Percentiles rank a stretch among this genome's conserved stretches.
phyloP scores from a whole-genome alignment of 2,888 invertebrate species.

The Sarcophaga subvicina region DNA sequence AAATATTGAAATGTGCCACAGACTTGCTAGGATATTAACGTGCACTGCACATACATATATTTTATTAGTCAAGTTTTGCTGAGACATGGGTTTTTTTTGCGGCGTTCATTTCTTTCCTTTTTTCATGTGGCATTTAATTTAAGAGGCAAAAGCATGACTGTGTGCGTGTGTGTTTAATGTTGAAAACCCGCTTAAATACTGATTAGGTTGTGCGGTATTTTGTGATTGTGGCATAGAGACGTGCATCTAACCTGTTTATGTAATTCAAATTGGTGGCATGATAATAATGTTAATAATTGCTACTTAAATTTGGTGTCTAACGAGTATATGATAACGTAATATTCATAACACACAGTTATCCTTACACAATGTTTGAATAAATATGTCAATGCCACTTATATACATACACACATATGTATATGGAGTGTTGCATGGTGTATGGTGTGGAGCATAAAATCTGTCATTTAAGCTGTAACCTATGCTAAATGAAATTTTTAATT shows the following conservation, averaged over 20 bases:
- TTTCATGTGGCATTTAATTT: slow-evolving; percentile 40
- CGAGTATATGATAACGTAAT: slow-evolving; percentile 11
- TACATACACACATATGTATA: background rate
- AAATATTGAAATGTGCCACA: too few species aligned
- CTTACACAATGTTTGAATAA: background rate
- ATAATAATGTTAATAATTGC: slow-evolving; percentile 61
- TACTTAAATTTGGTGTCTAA: slow-evolving; percentile 44
- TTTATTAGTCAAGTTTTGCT: slow-evolving; percentile 56
- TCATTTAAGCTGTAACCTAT: too few species aligned
- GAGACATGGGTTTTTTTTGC: slow-evolving; percentile 46
- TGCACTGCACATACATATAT: background rate
- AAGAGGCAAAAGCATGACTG: background rate
- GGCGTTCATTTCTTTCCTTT: too few species aligned
- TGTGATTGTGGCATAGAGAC: background rate
- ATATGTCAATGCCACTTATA: background rate
- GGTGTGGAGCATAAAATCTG: too few species aligned
- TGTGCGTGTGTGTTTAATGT: background rate
- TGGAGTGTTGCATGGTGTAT: background rate
- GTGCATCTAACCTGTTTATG: background rate
- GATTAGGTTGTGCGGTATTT: slow-evolving; percentile 9
- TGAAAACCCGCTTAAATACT: slow-evolving; percentile 14
- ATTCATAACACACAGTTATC: background rate
- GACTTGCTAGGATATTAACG: too few species aligned
- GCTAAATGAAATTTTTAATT: slow-evolving; percentile 44
- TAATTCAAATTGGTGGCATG: slow-evolving; percentile 44